phyloP scores from a whole-genome alignment of 2,888 invertebrate species.

The Xestoiulus laeticollis region DNA sequence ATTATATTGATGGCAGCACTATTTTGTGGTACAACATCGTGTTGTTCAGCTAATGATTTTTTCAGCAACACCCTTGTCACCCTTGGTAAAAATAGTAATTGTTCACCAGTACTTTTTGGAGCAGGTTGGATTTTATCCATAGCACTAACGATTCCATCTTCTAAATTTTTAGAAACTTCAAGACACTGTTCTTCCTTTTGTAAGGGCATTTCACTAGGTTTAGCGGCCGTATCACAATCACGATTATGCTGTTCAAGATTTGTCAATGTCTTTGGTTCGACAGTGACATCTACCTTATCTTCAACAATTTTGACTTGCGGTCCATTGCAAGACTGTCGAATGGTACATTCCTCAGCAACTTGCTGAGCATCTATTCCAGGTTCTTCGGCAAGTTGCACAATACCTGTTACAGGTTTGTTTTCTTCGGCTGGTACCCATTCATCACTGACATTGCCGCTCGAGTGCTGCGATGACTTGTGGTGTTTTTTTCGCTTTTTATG shows the following conservation, averaged over 20 bases:
- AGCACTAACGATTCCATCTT: neutral
- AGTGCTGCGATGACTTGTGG: neutral
- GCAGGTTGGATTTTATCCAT: neutral
- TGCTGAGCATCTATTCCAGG: too few relatives aligned
- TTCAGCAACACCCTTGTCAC: neutral
- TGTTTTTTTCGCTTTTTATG: slow-evolving; percentile 40
- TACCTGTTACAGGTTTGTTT: neutral
- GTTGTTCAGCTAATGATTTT: neutral
- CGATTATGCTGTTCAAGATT: neutral
- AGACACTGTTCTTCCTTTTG: neutral
- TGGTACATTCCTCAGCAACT: neutral
- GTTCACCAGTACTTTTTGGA: neutral
- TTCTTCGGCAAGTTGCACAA: neutral
- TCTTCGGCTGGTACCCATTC: slow-evolving; percentile 12
- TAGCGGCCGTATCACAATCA: neutral
- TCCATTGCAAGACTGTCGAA: neutral
- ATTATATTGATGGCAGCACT: neutral
- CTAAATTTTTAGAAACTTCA: neutral
- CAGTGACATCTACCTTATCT: neutral
- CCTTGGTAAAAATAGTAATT: neutral
- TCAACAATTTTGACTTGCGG: neutral
- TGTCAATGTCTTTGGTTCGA: neutral
- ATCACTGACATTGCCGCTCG: neutral
- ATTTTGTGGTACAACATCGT: neutral
- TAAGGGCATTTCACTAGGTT: neutral